Evolutionary conservation across 2,113 vertebrate species (phyloP).

Genomic region (Apaloderma vittatum): DNA sequence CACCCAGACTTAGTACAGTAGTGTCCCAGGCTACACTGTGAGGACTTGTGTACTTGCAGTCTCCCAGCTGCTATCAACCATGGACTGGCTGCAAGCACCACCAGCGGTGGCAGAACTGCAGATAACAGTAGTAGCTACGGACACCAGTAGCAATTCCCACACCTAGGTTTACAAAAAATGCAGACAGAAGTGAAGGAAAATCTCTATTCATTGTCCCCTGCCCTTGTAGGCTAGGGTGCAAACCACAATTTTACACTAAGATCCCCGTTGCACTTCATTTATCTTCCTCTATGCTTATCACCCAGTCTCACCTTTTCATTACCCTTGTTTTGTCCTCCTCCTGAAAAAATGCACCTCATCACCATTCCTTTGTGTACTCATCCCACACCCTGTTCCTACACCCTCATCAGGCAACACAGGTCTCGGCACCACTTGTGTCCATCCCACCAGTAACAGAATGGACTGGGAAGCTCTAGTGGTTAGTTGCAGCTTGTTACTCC

Average conservation of each 20-base stretch:
- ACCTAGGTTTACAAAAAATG: not conserved
- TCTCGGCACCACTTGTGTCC: not conserved
- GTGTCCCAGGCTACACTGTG: accelerated
- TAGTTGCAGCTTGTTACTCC: not conserved
- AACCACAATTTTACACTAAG: not conserved
- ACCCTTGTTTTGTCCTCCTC: not conserved
- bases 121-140: not conserved
- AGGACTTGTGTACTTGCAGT: accelerated
- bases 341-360: not conserved
- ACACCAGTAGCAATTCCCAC: accelerated
- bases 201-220: not conserved
- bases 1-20: too few species aligned
- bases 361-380: not conserved
- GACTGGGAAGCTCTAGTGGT: not conserved
- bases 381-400: not conserved
- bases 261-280: not conserved
- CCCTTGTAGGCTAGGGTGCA: too few species aligned
- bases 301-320: not conserved
- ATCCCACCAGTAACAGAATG: not conserved
- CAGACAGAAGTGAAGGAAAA: not conserved
- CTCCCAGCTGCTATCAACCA: not conserved
- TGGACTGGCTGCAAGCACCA: accelerated
- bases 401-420: not conserved
- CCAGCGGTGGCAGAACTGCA: not conserved
- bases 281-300: not conserved